Percentiles rank a stretch among this genome's conserved stretches.
These are phyloP conservation scores for Pristis pectinata DNA, from an alignment of 2,797 vertebrate genomes.

Conservation along the genomic window DNA sequence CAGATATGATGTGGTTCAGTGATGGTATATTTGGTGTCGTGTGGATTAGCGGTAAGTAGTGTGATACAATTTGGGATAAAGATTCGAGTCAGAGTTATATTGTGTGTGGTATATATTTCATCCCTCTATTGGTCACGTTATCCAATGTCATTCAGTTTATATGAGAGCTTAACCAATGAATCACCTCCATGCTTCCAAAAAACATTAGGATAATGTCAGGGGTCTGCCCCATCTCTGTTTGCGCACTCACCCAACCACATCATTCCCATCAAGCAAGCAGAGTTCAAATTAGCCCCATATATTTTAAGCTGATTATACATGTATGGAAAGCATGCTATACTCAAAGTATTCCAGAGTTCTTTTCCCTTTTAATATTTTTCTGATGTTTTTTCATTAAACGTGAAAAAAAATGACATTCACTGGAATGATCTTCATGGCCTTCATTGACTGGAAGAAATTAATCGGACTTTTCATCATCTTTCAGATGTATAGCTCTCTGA, in stretches of 20 bases:
- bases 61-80: background rate
- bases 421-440: too few relatives aligned
- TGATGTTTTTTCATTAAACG: too few relatives aligned
- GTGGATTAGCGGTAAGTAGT: background rate
- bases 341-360: background rate
- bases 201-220: background rate
- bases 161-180: background rate
- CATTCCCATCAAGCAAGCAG: background rate
- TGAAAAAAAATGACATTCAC: too few relatives aligned
- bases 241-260: background rate
- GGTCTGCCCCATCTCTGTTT: background rate
- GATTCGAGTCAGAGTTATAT: background rate
- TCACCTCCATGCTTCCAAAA: background rate
- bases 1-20: background rate
- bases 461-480: conserved; percentile 20
- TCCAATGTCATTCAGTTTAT: background rate
- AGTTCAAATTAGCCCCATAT: background rate
- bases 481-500: conserved; percentile 59
- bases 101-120: too few relatives aligned
- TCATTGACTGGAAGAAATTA: background rate
- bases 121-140: background rate
- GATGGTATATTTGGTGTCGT: background rate
- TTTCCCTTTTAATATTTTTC: background rate
- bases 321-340: background rate
- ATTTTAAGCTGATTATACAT: background rate